These are phyloP conservation scores for Barnardius zonarius DNA, from an alignment of 2,113 vertebrate species.

Conservation along the genomic window DNA sequence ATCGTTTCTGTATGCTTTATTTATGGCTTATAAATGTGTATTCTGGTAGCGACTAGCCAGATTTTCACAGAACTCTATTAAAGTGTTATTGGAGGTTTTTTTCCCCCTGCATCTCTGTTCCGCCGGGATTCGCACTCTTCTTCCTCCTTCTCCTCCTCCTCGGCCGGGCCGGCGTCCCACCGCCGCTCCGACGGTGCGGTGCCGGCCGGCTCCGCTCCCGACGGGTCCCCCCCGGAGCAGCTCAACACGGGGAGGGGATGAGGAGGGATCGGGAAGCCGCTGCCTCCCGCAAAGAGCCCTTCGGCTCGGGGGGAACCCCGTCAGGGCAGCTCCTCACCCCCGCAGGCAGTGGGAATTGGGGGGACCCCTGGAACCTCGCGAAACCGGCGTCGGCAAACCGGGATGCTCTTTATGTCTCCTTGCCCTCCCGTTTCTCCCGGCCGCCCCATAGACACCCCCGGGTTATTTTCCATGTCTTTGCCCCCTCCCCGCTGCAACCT, in stretches of 20 bases:
- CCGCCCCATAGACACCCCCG: background rate
- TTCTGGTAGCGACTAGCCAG: slow-evolving; percentile 84
- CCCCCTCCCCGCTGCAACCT: background rate
- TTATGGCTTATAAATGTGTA: slow-evolving; percentile 98
- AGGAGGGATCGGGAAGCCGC: background rate
- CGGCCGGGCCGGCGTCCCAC: background rate
- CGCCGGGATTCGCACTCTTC: background rate
- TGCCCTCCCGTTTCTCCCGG: background rate
- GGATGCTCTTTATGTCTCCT: background rate
- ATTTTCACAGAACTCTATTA: slow-evolving; percentile 94
- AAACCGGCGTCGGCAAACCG: background rate
- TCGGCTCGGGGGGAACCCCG: background rate
- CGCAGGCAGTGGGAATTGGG: background rate
- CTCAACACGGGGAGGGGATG: background rate
- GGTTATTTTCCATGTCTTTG: background rate
- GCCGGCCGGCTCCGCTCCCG: background rate
- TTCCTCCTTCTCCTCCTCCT: background rate
- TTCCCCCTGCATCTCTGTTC: slow-evolving; percentile 58
- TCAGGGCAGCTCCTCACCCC: background rate
- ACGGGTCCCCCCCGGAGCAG: background rate
- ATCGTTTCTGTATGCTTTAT: slow-evolving; percentile 97
- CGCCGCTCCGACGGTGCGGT: background rate
- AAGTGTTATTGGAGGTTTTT: slow-evolving; percentile 90
- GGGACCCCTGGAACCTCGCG: background rate
- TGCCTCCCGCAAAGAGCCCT: background rate